Evolutionary conservation across 2,113 vertebrate species (phyloP), one percentile per base, ranked within the genome.

Genomic region (Pomatostomus ruficeps): DNA sequence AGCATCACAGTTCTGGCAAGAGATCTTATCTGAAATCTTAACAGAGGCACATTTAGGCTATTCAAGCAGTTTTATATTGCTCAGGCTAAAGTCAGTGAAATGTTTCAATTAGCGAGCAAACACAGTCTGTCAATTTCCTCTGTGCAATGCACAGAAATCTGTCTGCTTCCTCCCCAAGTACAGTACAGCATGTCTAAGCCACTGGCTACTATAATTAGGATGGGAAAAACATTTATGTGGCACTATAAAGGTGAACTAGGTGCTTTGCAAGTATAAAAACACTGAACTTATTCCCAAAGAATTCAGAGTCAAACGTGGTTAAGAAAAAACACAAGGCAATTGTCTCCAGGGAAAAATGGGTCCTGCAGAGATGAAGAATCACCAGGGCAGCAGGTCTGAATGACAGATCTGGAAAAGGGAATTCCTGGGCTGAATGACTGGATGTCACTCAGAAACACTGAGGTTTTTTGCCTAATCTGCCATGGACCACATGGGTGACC

Each of bases 61-160:
- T 83, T 82, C 89, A 85, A 85, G 75, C 85, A 86, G 70, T 89
- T 95, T 93, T 59, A 85, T 74, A 65, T 78, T 87, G 70, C 85
- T 95, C 66, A 85, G 48, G 78, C 48, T 93, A 19, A 95, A 96
- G 78, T 52, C 87, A 91, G 54, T 87, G 91, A 95, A 85, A 89
- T 80, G 89, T 93, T 93, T 97, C 92, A 96, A 96, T 95, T 96
- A 96, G 54, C 1, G 3, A 95, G 89, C 89, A 95, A 96, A 95
- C 68, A 91, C 82, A 94, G 93, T 70, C 95, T 95, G 92, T 92
- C 14, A 2, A 61, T 95, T 95, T 88, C 89, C 46, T 76, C 77
- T 78, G 67, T 31, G 52, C 71, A 42, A 95, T 61, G 63, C 91
- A 92, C 78, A 91, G 75, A 96, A 94, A 85, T 66, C 59, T 89